phyloP scores from a whole-genome alignment of 1,140 invertebrate genomes.

The Drosophila pruinosa region DNA sequence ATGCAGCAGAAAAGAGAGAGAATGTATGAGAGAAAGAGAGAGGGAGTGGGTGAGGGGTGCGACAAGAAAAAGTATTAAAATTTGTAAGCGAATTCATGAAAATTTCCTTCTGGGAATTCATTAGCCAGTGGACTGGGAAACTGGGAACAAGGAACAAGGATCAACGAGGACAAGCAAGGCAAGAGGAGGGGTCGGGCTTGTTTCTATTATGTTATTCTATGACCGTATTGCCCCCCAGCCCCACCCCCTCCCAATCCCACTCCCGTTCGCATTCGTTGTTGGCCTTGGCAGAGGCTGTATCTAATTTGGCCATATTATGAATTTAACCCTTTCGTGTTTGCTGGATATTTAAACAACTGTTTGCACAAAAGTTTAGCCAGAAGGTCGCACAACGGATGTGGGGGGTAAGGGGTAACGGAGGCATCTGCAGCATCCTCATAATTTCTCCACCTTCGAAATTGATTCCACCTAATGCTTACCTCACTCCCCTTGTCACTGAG shows the following conservation, averaged over 20 bases:
- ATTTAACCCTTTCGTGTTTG: conserved; percentile 80
- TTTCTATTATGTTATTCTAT: conserved; percentile 76
- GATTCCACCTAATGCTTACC: conserved; percentile 66
- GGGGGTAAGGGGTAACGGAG: background rate
- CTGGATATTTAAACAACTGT: conserved; percentile 80
- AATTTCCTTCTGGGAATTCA: conserved; percentile 77
- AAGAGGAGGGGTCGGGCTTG: conserved; percentile 32
- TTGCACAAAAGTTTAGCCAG: conserved; percentile 78
- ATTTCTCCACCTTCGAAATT: conserved; percentile 62
- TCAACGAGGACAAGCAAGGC: background rate
- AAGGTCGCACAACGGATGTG: conserved; percentile 44
- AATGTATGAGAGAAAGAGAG: background rate
- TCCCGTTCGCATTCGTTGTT: background rate
- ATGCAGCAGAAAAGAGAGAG: background rate
- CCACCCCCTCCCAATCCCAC: background rate
- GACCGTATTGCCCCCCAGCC: conserved; percentile 29
- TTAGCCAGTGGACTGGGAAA: conserved; percentile 39
- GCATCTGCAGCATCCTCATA: conserved; percentile 48
- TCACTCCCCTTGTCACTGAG: too few species aligned
- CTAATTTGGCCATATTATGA: conserved; percentile 80
- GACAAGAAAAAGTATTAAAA: conserved; percentile 75
- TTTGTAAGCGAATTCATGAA: conserved; percentile 69
- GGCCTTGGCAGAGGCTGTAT: conserved; percentile 44
- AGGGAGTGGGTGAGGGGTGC: background rate
- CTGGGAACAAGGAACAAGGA: background rate